These are phyloP conservation scores for Thymelicus acteon DNA, from an alignment of 2,888 invertebrate species.

Conservation along the genomic window DNA sequence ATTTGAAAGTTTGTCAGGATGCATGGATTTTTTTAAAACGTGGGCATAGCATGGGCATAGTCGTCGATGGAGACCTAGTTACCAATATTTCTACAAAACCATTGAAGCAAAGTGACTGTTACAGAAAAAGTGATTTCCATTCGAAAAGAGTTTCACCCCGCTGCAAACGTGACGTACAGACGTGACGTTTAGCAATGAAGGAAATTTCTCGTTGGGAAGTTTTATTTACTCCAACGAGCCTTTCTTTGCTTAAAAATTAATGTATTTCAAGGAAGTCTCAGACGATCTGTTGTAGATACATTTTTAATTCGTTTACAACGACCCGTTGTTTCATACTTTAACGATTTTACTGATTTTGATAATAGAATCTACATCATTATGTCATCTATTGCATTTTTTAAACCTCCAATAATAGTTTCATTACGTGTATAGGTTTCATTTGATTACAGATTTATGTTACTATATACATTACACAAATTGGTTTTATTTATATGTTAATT, in stretches of 20 bases:
- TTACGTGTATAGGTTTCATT: no score
- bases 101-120: neutral
- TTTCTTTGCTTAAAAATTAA: slow-evolving; percentile 41
- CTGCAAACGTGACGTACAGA: neutral
- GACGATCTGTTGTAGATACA: neutral
- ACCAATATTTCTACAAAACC: neutral
- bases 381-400: no score
- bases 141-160: neutral
- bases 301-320: neutral
- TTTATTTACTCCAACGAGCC: slow-evolving; percentile 42
- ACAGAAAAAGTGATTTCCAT: neutral
- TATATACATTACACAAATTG: no score
- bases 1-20: no score
- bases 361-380: neutral
- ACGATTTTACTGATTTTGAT: neutral
- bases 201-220: slow-evolving; percentile 40
- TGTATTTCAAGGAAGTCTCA: slow-evolving; percentile 37
- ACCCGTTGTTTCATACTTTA: neutral
- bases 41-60: no score
- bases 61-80: no score
- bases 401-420: no score
- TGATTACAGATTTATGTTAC: no score
- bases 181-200: slow-evolving; percentile 32
- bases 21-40: no score
- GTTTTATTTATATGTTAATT: no score